Conservation (phyloP, 2,888 invertebrate genomes). For the Physocephala rufipes region DNA sequence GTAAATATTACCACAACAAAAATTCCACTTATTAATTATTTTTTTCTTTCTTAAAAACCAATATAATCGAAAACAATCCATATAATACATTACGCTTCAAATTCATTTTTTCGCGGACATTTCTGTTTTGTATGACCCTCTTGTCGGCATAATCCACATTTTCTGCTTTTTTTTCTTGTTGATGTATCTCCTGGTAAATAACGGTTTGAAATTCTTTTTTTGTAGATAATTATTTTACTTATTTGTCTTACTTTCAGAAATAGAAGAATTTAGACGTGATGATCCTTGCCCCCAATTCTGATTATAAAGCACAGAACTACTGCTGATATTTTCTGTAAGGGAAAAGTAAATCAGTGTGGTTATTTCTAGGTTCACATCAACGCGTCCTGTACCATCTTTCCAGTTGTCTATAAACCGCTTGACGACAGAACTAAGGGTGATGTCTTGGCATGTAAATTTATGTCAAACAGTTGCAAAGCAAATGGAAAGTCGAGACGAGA, state of each 20-base stretch:
- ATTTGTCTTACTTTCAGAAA: background rate
- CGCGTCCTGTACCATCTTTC: no score
- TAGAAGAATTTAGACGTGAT: background rate
- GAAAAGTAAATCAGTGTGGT: background rate
- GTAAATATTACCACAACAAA: slow-evolving; percentile 25
- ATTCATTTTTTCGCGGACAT: slow-evolving; percentile 67
- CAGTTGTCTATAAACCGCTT: no score
- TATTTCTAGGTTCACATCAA: no score
- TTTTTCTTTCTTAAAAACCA: no score
- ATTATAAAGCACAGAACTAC: background rate
- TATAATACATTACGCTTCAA: slow-evolving; percentile 49
- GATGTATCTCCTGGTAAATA: background rate
- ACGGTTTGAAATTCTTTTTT: background rate
- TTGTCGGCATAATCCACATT: slow-evolving; percentile 78
- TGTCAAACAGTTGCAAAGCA: background rate
- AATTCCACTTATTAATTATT: background rate
- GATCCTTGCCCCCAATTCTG: background rate
- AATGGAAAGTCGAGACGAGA: background rate
- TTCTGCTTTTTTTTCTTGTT: slow-evolving; percentile 64
- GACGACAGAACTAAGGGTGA: no score
- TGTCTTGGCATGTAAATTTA: background rate
- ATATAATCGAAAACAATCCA: slow-evolving; percentile 10
- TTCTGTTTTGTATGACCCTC: slow-evolving; percentile 74
- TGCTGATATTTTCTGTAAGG: background rate
- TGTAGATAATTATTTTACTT: background rate